These are phyloP conservation scores for Coelogynopora nodosa DNA, from an alignment of 2,888 invertebrate species.

Conservation along the genomic window DNA sequence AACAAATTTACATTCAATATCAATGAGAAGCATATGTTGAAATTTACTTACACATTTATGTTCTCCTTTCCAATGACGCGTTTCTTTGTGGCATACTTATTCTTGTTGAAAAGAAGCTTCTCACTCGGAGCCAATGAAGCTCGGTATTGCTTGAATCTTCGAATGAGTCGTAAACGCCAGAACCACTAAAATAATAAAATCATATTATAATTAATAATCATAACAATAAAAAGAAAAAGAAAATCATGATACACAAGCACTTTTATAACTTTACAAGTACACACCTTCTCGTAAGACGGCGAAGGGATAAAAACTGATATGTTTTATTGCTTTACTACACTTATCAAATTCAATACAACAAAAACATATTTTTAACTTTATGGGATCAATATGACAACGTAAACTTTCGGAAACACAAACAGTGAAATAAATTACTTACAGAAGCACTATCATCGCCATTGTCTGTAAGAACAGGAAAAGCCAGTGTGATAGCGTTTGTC, in stretches of 20 bases:
- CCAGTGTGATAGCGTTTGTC: not conserved
- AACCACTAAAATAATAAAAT: not conserved
- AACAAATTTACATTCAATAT: not conserved
- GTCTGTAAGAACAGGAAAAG: not conserved
- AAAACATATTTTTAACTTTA: not conserved
- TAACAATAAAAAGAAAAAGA: not conserved
- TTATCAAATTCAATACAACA: not conserved
- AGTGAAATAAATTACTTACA: not conserved
- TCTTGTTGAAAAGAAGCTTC: not conserved
- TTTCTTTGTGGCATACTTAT: not conserved
- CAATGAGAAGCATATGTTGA: not conserved
- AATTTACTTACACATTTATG: not conserved
- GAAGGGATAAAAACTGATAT: not conserved
- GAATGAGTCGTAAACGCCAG: not conserved
- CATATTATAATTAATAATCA: not conserved
- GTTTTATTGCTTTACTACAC: not conserved
- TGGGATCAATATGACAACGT: not conserved
- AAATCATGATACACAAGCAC: not conserved
- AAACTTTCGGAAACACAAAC: not conserved
- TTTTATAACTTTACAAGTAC: not conserved
- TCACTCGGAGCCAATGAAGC: not conserved
- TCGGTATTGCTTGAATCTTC: not conserved
- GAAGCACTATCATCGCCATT: not conserved
- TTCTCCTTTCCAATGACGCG: not conserved
- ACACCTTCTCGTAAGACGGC: not conserved